These are phyloP conservation scores for Orchestes rusci DNA, from an alignment of 2,888 invertebrate genomes.

Conservation along the genomic window DNA sequence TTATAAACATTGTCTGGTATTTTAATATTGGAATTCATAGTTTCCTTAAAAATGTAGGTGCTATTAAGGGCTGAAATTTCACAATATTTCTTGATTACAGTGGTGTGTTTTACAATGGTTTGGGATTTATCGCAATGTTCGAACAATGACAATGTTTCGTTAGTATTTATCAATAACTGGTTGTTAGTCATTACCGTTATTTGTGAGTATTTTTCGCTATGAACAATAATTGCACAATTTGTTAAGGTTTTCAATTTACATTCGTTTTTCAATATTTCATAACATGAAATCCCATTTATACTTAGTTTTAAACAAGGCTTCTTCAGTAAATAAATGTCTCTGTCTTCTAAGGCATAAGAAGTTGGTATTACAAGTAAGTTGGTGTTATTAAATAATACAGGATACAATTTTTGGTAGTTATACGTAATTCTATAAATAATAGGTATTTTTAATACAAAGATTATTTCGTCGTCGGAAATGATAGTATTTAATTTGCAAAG, in stretches of 20 bases:
- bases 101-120: not conserved
- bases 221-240: slow-evolving; percentile 4
- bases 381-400: too few species aligned
- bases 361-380: slow-evolving; percentile 7
- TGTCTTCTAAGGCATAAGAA: slow-evolving; percentile 8
- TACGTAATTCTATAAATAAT: slow-evolving; percentile 8
- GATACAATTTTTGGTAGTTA: slow-evolving; percentile 14
- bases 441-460: slow-evolving; percentile 16
- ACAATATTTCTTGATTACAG: slow-evolving; percentile 4
- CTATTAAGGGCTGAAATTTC: slow-evolving; percentile 3
- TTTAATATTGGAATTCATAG: not conserved
- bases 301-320: slow-evolving; percentile 5
- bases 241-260: slow-evolving; percentile 1
- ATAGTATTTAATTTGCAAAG: slow-evolving; percentile 10
- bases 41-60: slow-evolving; percentile 4
- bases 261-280: not conserved
- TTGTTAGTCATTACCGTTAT: slow-evolving; percentile 2
- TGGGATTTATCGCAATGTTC: slow-evolving; percentile 9
- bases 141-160: slow-evolving; percentile 6
- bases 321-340: slow-evolving; percentile 6
- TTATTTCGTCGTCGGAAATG: slow-evolving; percentile 11
- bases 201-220: slow-evolving; percentile 2
- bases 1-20: not conserved
- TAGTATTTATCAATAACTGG: slow-evolving; percentile 5
- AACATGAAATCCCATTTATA: not conserved